phyloP scores from a whole-genome alignment of 2,113 vertebrate species.

The Sterrhoptilus dennistouni region DNA sequence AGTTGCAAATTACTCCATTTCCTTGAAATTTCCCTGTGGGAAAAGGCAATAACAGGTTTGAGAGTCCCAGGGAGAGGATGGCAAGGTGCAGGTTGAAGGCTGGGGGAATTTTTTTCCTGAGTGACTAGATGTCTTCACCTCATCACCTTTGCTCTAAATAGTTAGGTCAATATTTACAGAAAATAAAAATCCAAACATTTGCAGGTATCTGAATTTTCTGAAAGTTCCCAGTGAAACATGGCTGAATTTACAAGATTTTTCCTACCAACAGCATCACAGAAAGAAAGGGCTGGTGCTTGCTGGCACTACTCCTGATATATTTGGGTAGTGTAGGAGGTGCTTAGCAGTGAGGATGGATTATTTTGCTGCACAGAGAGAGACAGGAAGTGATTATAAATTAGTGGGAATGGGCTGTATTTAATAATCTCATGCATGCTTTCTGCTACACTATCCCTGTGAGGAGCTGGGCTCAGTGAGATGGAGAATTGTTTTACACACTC shows the following conservation, averaged over 20 bases:
- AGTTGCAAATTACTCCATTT: neutral
- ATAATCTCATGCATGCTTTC: neutral
- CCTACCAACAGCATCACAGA: neutral
- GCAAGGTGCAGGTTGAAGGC: neutral
- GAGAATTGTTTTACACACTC: neutral
- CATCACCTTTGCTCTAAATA: neutral
- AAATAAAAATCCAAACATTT: neutral
- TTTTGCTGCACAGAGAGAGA: neutral
- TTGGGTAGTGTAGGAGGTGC: neutral
- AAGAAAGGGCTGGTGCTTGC: neutral
- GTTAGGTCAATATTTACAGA: neutral
- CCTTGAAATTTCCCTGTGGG: neutral
- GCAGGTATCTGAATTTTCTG: neutral
- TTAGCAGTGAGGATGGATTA: neutral
- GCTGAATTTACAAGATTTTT: neutral
- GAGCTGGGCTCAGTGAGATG: rapidly evolving
- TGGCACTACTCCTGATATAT: neutral
- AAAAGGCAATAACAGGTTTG: neutral
- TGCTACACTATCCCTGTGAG: neutral
- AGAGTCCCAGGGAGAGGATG: neutral
- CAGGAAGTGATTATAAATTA: neutral
- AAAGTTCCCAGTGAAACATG: neutral
- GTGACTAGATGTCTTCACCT: neutral
- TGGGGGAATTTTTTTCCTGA: neutral
- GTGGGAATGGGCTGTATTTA: neutral